A percentile compares a stretch with the other conserved stretches of the same genome.
phyloP scores from a whole-genome alignment of 2,888 invertebrate species.

The Pandemis cinnamomeana region DNA sequence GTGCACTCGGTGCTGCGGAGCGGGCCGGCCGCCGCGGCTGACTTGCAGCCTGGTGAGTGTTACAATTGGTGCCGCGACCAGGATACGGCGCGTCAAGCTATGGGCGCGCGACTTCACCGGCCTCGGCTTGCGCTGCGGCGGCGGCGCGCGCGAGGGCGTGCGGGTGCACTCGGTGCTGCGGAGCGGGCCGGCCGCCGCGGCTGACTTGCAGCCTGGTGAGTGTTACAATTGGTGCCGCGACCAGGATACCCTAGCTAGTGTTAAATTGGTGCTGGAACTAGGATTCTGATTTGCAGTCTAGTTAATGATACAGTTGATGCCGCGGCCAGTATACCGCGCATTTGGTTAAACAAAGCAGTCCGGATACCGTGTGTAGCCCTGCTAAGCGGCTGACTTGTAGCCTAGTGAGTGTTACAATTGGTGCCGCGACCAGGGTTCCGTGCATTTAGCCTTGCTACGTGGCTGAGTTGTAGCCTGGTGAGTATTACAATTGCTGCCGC shows the following conservation, averaged over 20 bases:
- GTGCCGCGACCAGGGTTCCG: conserved; percentile 80
- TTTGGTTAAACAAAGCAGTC: no score
- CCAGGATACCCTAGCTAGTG: conserved; percentile 60
- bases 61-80: conserved; percentile 66
- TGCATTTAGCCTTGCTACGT: no score
- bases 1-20: conserved; percentile 94
- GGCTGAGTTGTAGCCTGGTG: no score
- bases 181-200: conserved; percentile 94
- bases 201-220: conserved; percentile 92
- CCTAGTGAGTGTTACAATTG: conserved; percentile 84
- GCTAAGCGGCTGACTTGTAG: conserved; percentile 93
- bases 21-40: conserved; percentile 95
- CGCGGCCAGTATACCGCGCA: no score
- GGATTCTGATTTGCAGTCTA: no score
- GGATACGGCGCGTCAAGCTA: conserved; percentile 86
- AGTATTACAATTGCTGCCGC: no score
- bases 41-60: conserved; percentile 89
- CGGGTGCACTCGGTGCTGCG: conserved; percentile 94
- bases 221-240: conserved; percentile 63
- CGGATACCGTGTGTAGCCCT: no score
- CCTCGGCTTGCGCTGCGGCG: conserved; percentile 93
- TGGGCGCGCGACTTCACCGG: conserved; percentile 95
- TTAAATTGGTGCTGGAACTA: not conserved
- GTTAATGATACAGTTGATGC: no score
- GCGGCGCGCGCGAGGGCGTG: conserved; percentile 96